Base-by-base conservation (phyloP, 2,888 invertebrate species). In the Crematogaster levior region DNA sequence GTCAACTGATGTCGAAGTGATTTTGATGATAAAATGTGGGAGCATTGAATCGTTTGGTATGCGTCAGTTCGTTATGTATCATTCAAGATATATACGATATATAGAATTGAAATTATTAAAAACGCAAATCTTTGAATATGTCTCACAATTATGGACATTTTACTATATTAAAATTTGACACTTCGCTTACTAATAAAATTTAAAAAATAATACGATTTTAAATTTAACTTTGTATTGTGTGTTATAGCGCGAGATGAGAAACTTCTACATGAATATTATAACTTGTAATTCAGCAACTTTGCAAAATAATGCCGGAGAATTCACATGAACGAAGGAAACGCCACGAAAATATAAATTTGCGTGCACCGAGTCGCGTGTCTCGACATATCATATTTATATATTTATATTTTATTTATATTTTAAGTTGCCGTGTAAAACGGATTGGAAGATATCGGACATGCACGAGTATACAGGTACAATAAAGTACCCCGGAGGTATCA, bases 321-420 rank as follows among this genome's bases (percentile, higher is more conserved):
- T 65, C 18, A 37, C 51, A 9, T n/a, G 37, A 37, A 48, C 10
- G 21, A 12, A 46, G 24, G n/a, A 21, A 65, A 75, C 3, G 6
- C 0, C 18, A 21, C 7, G 53, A 15, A 30, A 61, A 43, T 34
- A 61, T 30, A 40, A 53, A 66, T n/a, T 66, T 34, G 56, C 56
- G 43, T 77, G 77, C 68, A 30, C 21, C 18, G 21, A 34, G 56
- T 77, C 51, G 48, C 74, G 51, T 63, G 63, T 43, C n/a, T n/a
- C 74, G 27, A n/a, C 37, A 12, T 18, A 15, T 48, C 48, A 48
- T 24, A 37, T 63, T 75, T 37, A n/a, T n/a, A n/a, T n/a, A 37
- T 63, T 75, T 37, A n/a, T n/a, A n/a, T n/a, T n/a, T n/a, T n/a
- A n/a, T n/a, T n/a, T n/a, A 37, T 51, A 37, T 51, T 63, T 48